Evolutionary conservation across 2,113 vertebrate genomes (phyloP), one percentile per base, ranked within the genome.

Genomic region (Choloepus hoffmanni): DNA sequence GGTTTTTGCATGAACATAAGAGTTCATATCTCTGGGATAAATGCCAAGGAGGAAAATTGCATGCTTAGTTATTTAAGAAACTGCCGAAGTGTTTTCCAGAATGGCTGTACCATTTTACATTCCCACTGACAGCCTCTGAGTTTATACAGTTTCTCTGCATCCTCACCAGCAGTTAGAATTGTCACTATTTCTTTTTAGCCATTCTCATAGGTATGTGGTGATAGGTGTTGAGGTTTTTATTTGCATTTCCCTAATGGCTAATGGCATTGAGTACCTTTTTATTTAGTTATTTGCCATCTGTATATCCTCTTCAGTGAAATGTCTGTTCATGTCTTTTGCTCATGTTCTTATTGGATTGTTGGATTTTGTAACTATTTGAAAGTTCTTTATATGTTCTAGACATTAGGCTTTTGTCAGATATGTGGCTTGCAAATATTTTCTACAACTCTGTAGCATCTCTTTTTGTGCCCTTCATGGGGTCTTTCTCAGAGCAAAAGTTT

Each of bases 41-140:
- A 36, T 89, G 30, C 12, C 16, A 30, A 76, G 30, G 30, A 89
- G 21, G 33, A 15, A 53, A 53, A n/a, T 68, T 79, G 48, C 62
- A 79, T 79, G n/a, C 53, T 65, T 78, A 78, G 43, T 67, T 78
- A 89, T 79, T 78, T 78, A 67, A 89, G 87, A 78, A 89, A 89
- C 24, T 28, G 45, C 33, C 4, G 2, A 67, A 78, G 45, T 65
- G 12, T 85, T 67, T 89, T 65, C 60, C 15, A 36, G 58, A 43
- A 24, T 7, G 62, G 14, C 86, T 76, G 15, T 48, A 62, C 48
- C 33, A 72, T 63, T 63, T 77, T 36, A 77, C 73, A 26, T 88
- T 89, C 55, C 30, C 28, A 70, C 33, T 7, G 48, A 24, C 33
- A 63, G 40, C 62, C 21, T 63, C 33, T 88, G 55, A 62, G 55